Percentiles rank a stretch among this genome's conserved stretches.
Conservation (phyloP, 2,797 vertebrate genomes). For the Clarias pachynema region DNA sequence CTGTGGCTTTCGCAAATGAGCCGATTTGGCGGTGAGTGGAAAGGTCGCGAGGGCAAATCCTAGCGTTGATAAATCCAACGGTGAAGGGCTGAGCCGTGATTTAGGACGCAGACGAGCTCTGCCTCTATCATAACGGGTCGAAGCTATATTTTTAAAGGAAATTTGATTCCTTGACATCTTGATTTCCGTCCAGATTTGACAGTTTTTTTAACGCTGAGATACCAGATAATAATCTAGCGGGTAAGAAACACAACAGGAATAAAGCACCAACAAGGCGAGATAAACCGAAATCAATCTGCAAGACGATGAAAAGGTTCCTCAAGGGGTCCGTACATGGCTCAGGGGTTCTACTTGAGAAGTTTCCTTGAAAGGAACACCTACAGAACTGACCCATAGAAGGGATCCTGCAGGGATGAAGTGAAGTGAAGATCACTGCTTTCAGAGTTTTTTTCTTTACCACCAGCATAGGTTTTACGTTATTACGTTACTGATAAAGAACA, state of each 20-base stretch:
- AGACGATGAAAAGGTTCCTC: not conserved
- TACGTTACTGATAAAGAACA: no score
- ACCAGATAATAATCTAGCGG: no score
- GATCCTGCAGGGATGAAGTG: not conserved
- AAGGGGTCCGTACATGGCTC: not conserved
- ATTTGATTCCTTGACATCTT: no score
- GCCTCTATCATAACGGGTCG: not conserved
- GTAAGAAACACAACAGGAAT: not conserved
- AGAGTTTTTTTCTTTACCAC: not conserved
- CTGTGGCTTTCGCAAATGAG: not conserved
- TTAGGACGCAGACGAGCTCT: not conserved
- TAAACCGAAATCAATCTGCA: not conserved
- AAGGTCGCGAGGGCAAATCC: conserved; percentile 10
- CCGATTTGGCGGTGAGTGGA: not conserved
- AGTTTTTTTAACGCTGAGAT: not conserved
- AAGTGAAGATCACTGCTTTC: not conserved
- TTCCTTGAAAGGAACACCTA: no score
- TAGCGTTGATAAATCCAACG: not conserved
- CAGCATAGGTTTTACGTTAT: not conserved
- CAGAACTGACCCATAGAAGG: no score
- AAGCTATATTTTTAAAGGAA: not conserved
- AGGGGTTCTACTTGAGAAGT: not conserved
- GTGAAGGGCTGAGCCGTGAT: not conserved
- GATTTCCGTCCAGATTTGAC: not conserved
- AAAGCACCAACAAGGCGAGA: not conserved